Base-by-base conservation (phyloP, 2,797 vertebrate species). In the Lophius americanus region DNA sequence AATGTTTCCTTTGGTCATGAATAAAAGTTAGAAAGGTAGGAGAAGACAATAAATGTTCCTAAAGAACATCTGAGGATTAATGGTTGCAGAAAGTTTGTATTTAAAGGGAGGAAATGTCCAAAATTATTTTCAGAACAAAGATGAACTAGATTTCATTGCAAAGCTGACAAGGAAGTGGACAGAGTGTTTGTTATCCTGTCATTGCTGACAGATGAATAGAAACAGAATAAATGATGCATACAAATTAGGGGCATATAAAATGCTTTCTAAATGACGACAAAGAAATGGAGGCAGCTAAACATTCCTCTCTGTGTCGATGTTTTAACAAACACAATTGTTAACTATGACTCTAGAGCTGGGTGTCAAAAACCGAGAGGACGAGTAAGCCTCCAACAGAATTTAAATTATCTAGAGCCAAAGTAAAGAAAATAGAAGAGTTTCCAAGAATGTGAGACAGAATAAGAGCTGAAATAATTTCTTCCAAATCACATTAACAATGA, bases 131-230 rank as follows among this genome's bases (percentile, higher is more conserved):
- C 42, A 67, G 43, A 74, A 43, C 6, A 36, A 14, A 32, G 41
- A 41, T 36, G 35, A 44, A 39, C 42, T 66, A 44, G 43, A 44
- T 10, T 44, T 87, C 80, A 85, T 89, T 88, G 82, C 79, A 78
- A 70, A 47, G 78, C 76, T 85, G 83, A 91, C 86, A 90, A 84
- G 70, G 48, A 64, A 85, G 73, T 71, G 85, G 85, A 91, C 84
- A 73, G 76, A 84, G 78, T 68, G 82, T 85, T 87, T 82, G 91
- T 92, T 91, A 92, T 90, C 86, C 86, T 88, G 90, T 92, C 90
- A 89, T 56, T 79, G 75, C 81, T 88, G 89, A 90, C 86, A 89
- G 84, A 91, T 89, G 88, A 92, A 93, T 78, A 76, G 78, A 23
- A 23, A 23, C 23, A 23, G 2, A 23, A 23, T 23, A 23, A 23